These are phyloP conservation scores for Champsocephalus gunnari DNA, from an alignment of 2,797 vertebrate species.

Conservation along the genomic window DNA sequence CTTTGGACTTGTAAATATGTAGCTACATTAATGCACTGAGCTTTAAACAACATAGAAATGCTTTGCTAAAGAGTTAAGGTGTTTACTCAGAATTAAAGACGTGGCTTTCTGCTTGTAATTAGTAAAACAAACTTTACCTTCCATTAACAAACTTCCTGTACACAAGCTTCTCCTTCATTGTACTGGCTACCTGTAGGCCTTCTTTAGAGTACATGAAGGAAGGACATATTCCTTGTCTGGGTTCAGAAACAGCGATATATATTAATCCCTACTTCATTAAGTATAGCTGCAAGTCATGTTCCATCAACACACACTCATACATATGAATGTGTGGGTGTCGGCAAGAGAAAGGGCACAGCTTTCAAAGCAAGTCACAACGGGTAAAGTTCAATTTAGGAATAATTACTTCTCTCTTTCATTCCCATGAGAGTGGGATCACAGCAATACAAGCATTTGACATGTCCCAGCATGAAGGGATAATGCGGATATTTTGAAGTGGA, in stretches of 20 bases:
- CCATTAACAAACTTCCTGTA: not conserved
- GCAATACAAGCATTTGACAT: not conserved
- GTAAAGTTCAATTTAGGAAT: not conserved
- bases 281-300: not conserved
- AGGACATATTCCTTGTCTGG: not conserved
- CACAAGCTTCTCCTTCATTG: no score
- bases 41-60: no score
- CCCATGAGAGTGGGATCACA: not conserved
- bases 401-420: not conserved
- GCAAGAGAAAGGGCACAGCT: not conserved
- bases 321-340: not conserved
- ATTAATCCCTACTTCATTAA: not conserved
- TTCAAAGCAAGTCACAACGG: slow-evolving; percentile 36
- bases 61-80: no score
- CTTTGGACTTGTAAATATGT: not conserved
- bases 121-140: not conserved
- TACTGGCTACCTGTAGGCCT: no score
- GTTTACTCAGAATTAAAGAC: not conserved
- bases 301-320: not conserved
- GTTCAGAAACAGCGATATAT: not conserved
- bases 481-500: no score
- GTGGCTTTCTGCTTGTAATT: not conserved
- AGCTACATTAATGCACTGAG: not conserved
- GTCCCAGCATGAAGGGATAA: no score
- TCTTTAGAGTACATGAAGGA: not conserved